Percentiles rank a stretch among this genome's conserved stretches.
Conservation (phyloP, 2,888 invertebrate genomes). For the Nebria salina region DNA sequence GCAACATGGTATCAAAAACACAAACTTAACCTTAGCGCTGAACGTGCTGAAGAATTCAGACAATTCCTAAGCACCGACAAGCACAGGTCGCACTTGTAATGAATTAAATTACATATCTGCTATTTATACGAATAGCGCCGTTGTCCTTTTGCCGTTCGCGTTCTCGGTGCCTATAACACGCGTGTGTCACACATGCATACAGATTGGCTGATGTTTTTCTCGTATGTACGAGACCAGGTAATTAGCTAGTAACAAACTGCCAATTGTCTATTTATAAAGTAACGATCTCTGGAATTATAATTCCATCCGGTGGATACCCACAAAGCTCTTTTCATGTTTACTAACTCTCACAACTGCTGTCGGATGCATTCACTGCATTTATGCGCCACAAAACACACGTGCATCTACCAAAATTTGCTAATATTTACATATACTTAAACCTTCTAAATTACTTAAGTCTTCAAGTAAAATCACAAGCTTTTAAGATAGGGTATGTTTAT, state of each 20-base stretch:
- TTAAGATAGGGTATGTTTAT: too few species aligned
- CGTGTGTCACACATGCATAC: background rate
- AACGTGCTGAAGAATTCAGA: background rate
- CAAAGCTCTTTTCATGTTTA: background rate
- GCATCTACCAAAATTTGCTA: too few species aligned
- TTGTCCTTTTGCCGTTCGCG: background rate
- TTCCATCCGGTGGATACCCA: background rate
- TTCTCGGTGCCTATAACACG: background rate
- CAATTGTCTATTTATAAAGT: background rate
- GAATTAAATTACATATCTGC: slow-evolving; percentile 1
- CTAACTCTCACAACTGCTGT: background rate
- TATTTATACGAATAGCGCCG: background rate
- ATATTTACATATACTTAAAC: too few species aligned
- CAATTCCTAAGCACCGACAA: background rate
- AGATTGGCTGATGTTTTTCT: background rate
- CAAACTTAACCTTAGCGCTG: background rate
- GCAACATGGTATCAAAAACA: background rate
- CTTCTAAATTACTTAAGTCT: too few species aligned
- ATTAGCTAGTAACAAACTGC: background rate
- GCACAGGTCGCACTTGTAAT: background rate
- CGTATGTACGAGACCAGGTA: background rate
- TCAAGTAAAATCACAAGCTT: too few species aligned
- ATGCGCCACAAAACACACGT: background rate
- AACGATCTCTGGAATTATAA: slow-evolving; percentile 1
- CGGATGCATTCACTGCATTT: background rate